Evolutionary conservation across 2,888 invertebrate species (phyloP).

Genomic region (Amiota communis): DNA sequence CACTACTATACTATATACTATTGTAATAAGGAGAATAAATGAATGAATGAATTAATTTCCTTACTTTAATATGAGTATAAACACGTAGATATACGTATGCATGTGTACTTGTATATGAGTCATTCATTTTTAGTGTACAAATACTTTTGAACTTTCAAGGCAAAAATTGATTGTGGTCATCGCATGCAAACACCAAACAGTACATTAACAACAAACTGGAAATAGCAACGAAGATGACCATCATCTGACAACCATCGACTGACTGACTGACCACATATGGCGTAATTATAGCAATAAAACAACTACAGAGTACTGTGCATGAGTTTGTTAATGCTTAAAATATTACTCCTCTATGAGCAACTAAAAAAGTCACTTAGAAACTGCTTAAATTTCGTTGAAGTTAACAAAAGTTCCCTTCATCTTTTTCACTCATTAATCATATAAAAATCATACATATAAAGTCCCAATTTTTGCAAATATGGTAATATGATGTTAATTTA

Average conservation of each 20-base stretch:
- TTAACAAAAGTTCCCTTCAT: no score
- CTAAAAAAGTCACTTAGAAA: no score
- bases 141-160: slow-evolving; percentile 11
- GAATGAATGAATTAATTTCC: not conserved
- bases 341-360: no score
- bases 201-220: no score
- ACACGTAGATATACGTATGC: not conserved
- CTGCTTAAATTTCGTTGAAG: no score
- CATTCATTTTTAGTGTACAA: not conserved
- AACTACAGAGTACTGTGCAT: not conserved
- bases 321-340: no score
- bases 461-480: no score
- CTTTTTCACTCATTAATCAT: no score
- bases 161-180: not conserved
- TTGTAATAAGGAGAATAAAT: slow-evolving; percentile 4
- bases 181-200: no score
- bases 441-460: no score
- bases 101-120: not conserved
- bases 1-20: not conserved
- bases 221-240: no score
- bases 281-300: not conserved
- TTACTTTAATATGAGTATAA: not conserved
- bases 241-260: not conserved
- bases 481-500: no score
- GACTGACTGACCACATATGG: not conserved